phyloP scores from a whole-genome alignment of 2,797 vertebrate genomes.

The Phrynocephalus forsythii region DNA sequence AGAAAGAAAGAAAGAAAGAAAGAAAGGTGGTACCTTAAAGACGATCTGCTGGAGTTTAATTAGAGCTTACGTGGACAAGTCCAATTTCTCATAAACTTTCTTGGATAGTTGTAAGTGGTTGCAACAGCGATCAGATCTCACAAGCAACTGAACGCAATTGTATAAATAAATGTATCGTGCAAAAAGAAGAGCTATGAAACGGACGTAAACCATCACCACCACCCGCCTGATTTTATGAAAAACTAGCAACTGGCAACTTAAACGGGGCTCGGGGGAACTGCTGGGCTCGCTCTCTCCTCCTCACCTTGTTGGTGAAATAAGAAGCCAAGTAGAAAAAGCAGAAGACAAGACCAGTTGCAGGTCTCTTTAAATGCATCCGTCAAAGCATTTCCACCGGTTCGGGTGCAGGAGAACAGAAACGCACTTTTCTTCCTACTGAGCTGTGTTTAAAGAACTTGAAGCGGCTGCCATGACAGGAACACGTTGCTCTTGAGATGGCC shows the following conservation, averaged over 20 bases:
- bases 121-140: background rate
- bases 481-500: constrained; percentile 52
- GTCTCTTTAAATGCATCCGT: constrained; percentile 82
- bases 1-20: no score
- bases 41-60: no score
- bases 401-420: background rate
- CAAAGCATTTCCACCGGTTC: background rate
- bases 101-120: background rate
- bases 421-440: background rate
- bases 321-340: constrained; percentile 85
- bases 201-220: background rate
- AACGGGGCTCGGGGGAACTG: background rate
- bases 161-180: background rate
- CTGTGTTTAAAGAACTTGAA: background rate
- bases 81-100: no score
- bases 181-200: background rate
- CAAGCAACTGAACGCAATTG: background rate
- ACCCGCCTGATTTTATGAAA: background rate
- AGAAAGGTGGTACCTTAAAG: no score
- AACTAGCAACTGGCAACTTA: background rate
- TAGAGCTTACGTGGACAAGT: no score
- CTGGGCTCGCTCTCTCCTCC: background rate
- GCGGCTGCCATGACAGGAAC: constrained; percentile 50
- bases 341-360: constrained; percentile 80
- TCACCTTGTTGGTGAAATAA: constrained; percentile 94